Conservation (phyloP, 35 echinoderm and acorn worm genomes). For the Holothuria glaberrima region DNA sequence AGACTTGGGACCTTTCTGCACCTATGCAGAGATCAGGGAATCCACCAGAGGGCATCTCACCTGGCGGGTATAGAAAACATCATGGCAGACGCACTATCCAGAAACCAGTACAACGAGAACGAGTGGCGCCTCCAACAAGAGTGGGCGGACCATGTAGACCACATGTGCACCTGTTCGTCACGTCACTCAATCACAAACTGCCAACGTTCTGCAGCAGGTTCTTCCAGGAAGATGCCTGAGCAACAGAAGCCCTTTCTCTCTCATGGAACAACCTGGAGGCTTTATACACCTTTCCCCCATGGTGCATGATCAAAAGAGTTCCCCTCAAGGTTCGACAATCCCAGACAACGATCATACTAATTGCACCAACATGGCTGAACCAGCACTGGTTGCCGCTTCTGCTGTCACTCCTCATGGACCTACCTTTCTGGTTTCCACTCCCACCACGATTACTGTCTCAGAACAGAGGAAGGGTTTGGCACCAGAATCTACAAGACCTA, state of each 20-base stretch:
- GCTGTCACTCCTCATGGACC: background rate
- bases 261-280: background rate
- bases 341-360: background rate
- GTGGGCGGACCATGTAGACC: background rate
- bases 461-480: background rate
- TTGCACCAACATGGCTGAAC: background rate
- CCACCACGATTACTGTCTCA: background rate
- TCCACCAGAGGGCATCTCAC: background rate
- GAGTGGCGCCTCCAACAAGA: background rate
- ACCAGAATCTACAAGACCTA: background rate
- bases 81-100: background rate
- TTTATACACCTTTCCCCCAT: slow-evolving; percentile 30
- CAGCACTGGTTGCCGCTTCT: slow-evolving; percentile 11
- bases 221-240: background rate
- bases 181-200: background rate
- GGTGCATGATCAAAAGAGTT: background rate
- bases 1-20: background rate
- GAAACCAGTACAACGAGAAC: background rate
- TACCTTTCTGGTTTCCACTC: background rate
- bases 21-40: no score
- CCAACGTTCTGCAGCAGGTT: background rate
- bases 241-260: background rate
- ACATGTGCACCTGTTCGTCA: background rate
- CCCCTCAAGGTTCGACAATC: no score
- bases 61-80: background rate